Percentiles rank a stretch among this genome's conserved stretches.
Conservation (phyloP, 2,888 invertebrate species). For the Cloeon dipterum region DNA sequence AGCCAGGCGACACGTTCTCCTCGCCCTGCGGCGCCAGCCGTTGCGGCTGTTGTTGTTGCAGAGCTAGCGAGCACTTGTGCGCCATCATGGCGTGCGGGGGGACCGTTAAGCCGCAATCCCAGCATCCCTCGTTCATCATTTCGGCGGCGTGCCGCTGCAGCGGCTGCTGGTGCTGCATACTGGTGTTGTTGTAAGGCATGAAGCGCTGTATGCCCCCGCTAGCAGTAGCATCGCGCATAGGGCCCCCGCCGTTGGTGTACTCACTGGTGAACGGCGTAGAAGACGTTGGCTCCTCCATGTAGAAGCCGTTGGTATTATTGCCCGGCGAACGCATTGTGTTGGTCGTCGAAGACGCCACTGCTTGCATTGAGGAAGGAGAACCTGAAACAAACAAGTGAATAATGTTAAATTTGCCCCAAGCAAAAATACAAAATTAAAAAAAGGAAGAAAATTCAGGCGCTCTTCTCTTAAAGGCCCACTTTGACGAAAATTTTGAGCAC, state of each 20-base stretch:
- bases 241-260: conserved; percentile 1
- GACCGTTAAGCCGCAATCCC: not conserved
- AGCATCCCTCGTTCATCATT: conserved; percentile 4
- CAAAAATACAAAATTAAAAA: too few species aligned
- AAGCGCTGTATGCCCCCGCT: conserved; percentile 34
- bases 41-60: too few species aligned
- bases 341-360: not conserved
- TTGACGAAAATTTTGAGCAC: too few species aligned
- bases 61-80: too few species aligned
- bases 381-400: too few species aligned
- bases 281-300: not conserved
- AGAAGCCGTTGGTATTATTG: not conserved
- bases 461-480: too few species aligned
- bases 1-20: not conserved
- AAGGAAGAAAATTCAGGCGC: too few species aligned
- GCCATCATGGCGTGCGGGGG: not conserved
- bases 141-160: conserved; percentile 11
- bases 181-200: conserved; percentile 16
- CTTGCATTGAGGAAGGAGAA: not conserved
- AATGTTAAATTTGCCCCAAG: too few species aligned
- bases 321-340: conserved; percentile 2
- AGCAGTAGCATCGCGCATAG: not conserved
- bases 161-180: conserved; percentile 12
- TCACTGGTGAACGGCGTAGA: not conserved
- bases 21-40: conserved; percentile 7